A percentile compares a stretch with the other conserved stretches of the same genome.
phyloP scores from a whole-genome alignment of 2,797 vertebrate genomes.

The Crocidura indochinensis region DNA sequence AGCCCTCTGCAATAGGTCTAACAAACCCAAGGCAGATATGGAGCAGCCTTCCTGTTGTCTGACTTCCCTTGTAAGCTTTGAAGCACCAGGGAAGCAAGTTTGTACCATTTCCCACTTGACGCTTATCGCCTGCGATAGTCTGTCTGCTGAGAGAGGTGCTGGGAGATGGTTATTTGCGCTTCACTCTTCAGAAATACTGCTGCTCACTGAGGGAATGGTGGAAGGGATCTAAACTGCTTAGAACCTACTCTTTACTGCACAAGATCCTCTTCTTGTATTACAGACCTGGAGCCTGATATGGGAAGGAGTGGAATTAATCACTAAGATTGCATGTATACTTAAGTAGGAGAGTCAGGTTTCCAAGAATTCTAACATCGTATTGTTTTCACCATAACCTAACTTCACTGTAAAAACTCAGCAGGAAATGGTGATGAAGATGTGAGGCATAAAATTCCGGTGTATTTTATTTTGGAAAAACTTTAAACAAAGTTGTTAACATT shows the following conservation, averaged over 20 bases:
- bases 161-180: not conserved
- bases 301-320: slow-evolving; percentile 18
- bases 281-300: slow-evolving; percentile 38
- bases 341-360: not conserved
- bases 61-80: not conserved
- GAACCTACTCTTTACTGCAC: not conserved
- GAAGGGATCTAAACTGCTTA: not conserved
- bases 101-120: not conserved
- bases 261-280: slow-evolving; percentile 1
- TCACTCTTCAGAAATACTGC: not conserved
- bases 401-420: not conserved
- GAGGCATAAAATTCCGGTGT: slow-evolving; percentile 37
- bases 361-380: not conserved
- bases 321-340: not conserved
- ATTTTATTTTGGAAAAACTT: slow-evolving; percentile 58
- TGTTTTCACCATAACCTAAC: not conserved
- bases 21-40: not conserved
- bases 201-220: not conserved
- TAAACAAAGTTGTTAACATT: slow-evolving; percentile 42
- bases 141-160: not conserved
- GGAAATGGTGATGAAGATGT: not conserved
- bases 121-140: not conserved
- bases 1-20: not conserved
- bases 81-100: slow-evolving; percentile 12
- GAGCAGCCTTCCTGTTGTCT: not conserved